Evolutionary conservation across 2,113 vertebrate species (phyloP).

Genomic region (Diadophis punctatus): DNA sequence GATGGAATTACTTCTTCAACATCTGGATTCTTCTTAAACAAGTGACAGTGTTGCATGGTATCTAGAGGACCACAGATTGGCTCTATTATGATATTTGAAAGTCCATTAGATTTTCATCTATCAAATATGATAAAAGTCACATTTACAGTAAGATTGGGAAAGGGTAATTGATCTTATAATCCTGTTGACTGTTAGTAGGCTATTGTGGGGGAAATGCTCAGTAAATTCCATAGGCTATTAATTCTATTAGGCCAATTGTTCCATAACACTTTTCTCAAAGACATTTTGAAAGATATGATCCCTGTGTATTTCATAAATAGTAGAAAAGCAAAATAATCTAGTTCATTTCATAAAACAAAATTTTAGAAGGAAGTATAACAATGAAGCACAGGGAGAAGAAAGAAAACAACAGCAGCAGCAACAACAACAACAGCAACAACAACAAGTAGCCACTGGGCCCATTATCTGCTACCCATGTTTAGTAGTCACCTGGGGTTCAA

Average conservation of each 20-base stretch:
- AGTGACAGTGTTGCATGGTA: not conserved
- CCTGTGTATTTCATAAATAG: constrained; percentile 18
- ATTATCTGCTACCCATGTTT: not conserved
- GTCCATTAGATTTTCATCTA: not conserved
- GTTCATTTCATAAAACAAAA: constrained; percentile 10
- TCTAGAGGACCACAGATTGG: not conserved
- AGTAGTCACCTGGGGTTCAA: not conserved
- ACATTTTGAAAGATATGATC: not conserved
- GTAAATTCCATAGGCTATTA: not conserved
- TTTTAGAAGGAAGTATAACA: not conserved
- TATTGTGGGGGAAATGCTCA: not conserved
- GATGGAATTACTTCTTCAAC: not conserved
- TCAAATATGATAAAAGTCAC: not conserved
- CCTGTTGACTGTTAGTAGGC: not conserved
- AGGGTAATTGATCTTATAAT: not conserved
- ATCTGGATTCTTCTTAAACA: not conserved
- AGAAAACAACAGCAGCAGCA: not conserved
- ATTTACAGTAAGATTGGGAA: not conserved
- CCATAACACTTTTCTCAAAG: constrained; percentile 16
- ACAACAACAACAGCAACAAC: not conserved
- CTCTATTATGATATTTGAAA: not conserved
- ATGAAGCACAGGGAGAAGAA: not conserved
- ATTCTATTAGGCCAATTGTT: not conserved
- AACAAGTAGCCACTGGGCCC: not conserved
- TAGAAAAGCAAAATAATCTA: constrained; percentile 11